Evolutionary conservation across 2,797 vertebrate genomes (phyloP), one percentile per base, ranked within the genome.

Genomic region (Anguilla obscura): DNA sequence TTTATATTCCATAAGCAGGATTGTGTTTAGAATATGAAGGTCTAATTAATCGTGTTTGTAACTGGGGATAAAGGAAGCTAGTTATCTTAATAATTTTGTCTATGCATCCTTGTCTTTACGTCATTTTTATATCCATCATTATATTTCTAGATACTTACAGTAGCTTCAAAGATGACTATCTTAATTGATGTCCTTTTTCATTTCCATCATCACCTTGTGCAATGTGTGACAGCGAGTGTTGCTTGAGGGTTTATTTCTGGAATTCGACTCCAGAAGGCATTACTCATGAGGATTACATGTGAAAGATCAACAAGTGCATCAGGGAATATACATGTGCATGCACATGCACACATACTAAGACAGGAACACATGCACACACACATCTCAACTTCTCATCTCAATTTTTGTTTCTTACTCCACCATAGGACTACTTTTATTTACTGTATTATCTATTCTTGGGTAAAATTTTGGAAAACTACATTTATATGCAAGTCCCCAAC

Each of bases 191-290:
- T 8, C 24, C 45, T 50, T 82, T 82, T 82, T 48, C 10, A 48
- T 50, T n/a, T 50, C 40, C 50, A n/a, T 27, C 45, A 82, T 82
- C 79, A 50, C 79, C 40, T 24, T 50, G 24, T 82, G 79, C n/a
- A n/a, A 82, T 50, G 40, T 82, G 79, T 82, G 79, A 50, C 36
- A 82, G 45, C 10, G 45, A 82, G 40, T 82, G 79, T 50, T 82
- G 40, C 45, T 48, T 82, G 79, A 0, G 18, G 40, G 1, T 82
- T 48, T 82, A 82, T 82, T 82, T 82, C 45, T n/a, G 21, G 79
- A 76, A 76, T 76, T 40, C 30, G 40, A 82, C 79, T 82, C 79
- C 79, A 82, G 79, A 82, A 50, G 79, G 79, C 45, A 82, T 82
- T 82, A 82, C 79, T 82, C 79, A 82, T 50, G 79, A 50, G 79